Conservation (phyloP, 2,888 invertebrate genomes). For the Pheosia tremula region DNA sequence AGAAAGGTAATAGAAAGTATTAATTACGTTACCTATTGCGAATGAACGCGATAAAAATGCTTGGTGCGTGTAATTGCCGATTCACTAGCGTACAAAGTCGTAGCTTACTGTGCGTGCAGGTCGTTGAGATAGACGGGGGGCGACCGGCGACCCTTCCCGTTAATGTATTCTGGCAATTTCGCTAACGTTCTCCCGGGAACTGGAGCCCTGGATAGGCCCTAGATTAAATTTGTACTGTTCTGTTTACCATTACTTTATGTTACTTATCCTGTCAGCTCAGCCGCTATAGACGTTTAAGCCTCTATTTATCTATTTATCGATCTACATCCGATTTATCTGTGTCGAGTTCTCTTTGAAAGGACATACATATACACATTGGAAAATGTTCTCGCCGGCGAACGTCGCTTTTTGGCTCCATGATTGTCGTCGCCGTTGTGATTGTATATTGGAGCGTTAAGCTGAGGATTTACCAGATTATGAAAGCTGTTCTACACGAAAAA, state of each 20-base stretch:
- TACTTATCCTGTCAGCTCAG: slow-evolving; percentile 48
- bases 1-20: slow-evolving; percentile 36
- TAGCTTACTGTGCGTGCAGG: slow-evolving; percentile 63
- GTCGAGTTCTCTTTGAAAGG: slow-evolving; percentile 13
- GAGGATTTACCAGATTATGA: slow-evolving; percentile 12
- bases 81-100: slow-evolving; percentile 48
- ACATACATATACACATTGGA: slow-evolving; percentile 1
- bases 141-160: slow-evolving; percentile 50
- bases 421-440: slow-evolving; percentile 15
- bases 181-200: slow-evolving; percentile 57
- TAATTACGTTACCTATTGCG: slow-evolving; percentile 30
- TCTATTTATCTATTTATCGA: slow-evolving; percentile 26
- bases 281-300: slow-evolving; percentile 28
- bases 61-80: slow-evolving; percentile 53
- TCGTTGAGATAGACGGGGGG: slow-evolving; percentile 72
- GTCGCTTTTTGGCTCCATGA: slow-evolving; percentile 6
- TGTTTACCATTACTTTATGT: slow-evolving; percentile 64
- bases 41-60: slow-evolving; percentile 31
- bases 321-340: slow-evolving; percentile 13
- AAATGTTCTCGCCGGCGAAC: slow-evolving; percentile 11
- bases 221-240: slow-evolving; percentile 74
- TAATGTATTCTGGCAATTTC: slow-evolving; percentile 79
- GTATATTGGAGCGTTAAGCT: slow-evolving; percentile 19
- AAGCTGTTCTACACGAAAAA: slow-evolving; percentile 14
- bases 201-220: slow-evolving; percentile 57